Evolutionary conservation across 2,797 vertebrate genomes (phyloP).

Genomic region (Girardinus metallicus): DNA sequence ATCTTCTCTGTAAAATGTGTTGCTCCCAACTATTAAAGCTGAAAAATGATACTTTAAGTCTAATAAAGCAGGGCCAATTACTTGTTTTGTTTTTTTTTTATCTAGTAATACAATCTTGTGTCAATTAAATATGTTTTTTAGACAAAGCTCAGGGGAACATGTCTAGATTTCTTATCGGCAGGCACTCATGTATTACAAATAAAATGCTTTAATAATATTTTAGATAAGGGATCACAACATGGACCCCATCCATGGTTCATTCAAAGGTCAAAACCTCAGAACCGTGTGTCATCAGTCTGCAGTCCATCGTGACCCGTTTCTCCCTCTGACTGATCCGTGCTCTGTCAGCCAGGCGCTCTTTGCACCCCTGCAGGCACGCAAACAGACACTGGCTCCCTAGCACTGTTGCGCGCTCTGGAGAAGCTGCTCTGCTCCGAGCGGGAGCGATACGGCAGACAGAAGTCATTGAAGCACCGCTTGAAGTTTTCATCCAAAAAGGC

Average conservation of each 20-base stretch:
- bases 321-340: slow-evolving; percentile 60
- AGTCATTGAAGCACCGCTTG: slow-evolving; percentile 94
- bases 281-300: slow-evolving; percentile 84
- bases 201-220: neutral
- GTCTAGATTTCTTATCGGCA: neutral
- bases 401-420: slow-evolving; percentile 81
- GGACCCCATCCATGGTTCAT: slow-evolving; percentile 13
- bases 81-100: neutral
- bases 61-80: neutral
- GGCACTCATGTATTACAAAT: slow-evolving; percentile 7
- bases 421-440: slow-evolving; percentile 85
- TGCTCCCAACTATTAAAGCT: slow-evolving; percentile 5
- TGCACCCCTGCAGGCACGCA: slow-evolving; percentile 77
- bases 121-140: neutral
- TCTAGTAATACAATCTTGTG: neutral
- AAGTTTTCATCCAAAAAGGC: slow-evolving; percentile 98
- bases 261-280: slow-evolving; percentile 66
- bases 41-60: neutral
- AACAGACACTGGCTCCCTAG: slow-evolving; percentile 83
- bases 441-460: slow-evolving; percentile 88
- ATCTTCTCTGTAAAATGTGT: slow-evolving; percentile 1
- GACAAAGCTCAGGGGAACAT: neutral
- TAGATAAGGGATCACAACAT: neutral
- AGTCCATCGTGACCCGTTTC: slow-evolving; percentile 71
- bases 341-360: slow-evolving; percentile 87